Conservation (phyloP, 2,797 vertebrate genomes). For the Dermochelys coriacea region DNA sequence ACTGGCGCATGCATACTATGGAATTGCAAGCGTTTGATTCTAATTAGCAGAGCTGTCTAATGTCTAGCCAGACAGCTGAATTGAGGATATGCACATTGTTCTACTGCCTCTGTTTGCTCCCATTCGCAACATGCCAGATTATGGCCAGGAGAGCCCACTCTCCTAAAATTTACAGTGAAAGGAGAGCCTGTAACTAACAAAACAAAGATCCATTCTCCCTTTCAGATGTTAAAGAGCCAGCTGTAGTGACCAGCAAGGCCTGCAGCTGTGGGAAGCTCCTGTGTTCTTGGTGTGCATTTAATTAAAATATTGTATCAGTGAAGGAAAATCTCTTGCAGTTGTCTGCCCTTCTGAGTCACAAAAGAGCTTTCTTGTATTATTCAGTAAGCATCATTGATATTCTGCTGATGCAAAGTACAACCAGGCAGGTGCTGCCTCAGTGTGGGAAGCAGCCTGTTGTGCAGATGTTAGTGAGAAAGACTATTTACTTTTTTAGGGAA, state of each 20-base stretch:
- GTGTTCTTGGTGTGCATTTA: neutral
- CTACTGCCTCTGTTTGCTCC: neutral
- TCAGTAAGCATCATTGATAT: neutral
- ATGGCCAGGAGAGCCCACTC: neutral
- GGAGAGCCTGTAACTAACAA: neutral
- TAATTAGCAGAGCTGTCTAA: neutral
- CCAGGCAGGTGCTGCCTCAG: neutral
- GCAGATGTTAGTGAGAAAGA: accelerated
- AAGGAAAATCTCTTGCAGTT: neutral
- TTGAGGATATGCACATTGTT: neutral
- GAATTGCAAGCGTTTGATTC: neutral
- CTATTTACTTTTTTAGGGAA: neutral
- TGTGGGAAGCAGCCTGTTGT: neutral
- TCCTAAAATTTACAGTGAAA: neutral
- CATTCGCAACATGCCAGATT: accelerated
- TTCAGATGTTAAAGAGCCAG: neutral
- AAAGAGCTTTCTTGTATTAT: neutral
- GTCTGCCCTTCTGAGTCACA: neutral
- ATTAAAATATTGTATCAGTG: neutral
- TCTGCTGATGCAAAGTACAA: neutral
- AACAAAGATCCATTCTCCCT: neutral
- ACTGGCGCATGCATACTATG: neutral
- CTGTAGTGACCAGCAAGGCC: neutral
- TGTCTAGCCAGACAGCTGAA: neutral
- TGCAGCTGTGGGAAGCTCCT: neutral